These are phyloP conservation scores for Drosophila gaucha DNA, from an alignment of 2,888 invertebrate species.

Conservation along the genomic window DNA sequence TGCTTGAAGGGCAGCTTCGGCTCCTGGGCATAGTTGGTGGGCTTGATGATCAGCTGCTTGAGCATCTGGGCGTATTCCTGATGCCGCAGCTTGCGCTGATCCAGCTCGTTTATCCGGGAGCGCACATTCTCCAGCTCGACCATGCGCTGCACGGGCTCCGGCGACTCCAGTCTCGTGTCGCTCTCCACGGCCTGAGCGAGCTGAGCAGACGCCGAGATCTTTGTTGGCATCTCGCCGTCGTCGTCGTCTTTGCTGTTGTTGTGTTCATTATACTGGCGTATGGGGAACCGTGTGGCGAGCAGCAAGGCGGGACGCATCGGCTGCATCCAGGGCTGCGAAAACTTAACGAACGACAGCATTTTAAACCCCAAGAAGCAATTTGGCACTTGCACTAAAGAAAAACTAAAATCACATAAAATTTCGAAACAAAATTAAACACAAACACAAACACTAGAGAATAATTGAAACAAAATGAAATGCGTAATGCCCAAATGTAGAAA, in stretches of 20 bases:
- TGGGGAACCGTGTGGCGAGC: neutral
- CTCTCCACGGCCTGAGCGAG: conserved; percentile 6
- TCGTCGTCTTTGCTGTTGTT: neutral
- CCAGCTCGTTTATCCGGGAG: conserved; percentile 39
- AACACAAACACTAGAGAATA: neutral
- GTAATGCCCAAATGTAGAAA: neutral
- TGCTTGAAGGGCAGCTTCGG: conserved; percentile 37
- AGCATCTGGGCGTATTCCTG: conserved; percentile 25
- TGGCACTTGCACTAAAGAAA: neutral
- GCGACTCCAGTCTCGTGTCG: conserved; percentile 11
- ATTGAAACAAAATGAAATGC: neutral
- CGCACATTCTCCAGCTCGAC: conserved; percentile 14
- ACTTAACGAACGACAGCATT: neutral
- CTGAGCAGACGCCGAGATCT: conserved; percentile 35
- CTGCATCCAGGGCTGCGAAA: neutral
- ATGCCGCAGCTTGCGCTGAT: conserved; percentile 38
- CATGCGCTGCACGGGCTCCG: conserved; percentile 26
- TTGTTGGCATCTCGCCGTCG: neutral
- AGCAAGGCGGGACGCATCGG: neutral
- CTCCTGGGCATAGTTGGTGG: neutral
- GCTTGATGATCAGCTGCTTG: conserved; percentile 20
- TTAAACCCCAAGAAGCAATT: neutral
- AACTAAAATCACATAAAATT: conserved; percentile 5
- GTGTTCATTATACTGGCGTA: conserved; percentile 5
- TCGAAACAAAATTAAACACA: neutral